Percentiles rank a stretch among this genome's conserved stretches.
phyloP scores from a whole-genome alignment of 2,888 invertebrate genomes.

The Hemaris fuciformis region DNA sequence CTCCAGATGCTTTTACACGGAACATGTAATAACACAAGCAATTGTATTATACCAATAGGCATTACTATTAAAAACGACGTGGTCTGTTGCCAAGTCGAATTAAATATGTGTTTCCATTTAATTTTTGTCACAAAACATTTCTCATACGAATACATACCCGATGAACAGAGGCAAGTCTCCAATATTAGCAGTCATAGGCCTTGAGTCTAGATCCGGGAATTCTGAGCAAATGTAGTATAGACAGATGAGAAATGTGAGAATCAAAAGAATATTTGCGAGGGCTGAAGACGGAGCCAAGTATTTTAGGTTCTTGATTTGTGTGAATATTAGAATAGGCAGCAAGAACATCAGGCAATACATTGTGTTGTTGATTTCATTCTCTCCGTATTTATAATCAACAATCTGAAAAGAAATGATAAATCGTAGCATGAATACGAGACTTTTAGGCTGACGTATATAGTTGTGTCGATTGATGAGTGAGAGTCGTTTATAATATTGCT shows the following conservation, averaged over 20 bases:
- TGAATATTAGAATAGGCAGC: constrained; percentile 64
- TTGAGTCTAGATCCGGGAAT: constrained; percentile 64
- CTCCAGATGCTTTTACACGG: constrained; percentile 1
- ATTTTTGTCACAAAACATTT: not conserved
- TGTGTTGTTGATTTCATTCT: constrained; percentile 42
- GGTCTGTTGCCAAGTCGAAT: not conserved
- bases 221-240: constrained; percentile 89
- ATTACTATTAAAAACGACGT: not conserved
- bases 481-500: too few relatives aligned
- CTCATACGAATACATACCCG: constrained; percentile 59
- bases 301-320: constrained; percentile 87
- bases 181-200: constrained; percentile 80
- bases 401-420: constrained; percentile 52
- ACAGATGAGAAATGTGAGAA: constrained; percentile 89
- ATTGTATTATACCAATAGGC: not conserved
- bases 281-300: constrained; percentile 94
- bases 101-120: not conserved
- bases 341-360: constrained; percentile 68
- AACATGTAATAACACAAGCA: not conserved
- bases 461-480: too few relatives aligned
- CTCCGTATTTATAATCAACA: constrained; percentile 45
- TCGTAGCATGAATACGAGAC: not conserved
- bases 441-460: too few relatives aligned
- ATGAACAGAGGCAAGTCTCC: constrained; percentile 92
- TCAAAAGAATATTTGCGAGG: constrained; percentile 91